phyloP scores from a whole-genome alignment of 2,797 vertebrate genomes.

The Gallinago stenura region DNA sequence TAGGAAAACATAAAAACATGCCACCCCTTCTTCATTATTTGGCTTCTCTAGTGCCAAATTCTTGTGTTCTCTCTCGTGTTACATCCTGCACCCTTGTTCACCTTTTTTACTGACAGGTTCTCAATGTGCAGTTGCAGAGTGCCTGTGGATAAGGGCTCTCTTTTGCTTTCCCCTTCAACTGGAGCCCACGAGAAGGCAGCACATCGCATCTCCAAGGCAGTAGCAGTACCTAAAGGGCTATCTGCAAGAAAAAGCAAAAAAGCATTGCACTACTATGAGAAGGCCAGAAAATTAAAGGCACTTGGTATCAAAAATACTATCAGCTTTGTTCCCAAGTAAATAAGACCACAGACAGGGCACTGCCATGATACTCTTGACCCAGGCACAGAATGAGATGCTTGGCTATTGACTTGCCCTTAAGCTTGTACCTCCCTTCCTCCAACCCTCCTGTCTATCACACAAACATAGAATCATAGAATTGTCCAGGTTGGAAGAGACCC shows the following conservation, averaged over 20 bases:
- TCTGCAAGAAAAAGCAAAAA: constrained; percentile 74
- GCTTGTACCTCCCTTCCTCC: not conserved
- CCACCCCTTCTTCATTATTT: not conserved
- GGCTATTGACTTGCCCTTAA: not conserved
- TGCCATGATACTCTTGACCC: not conserved
- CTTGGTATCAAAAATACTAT: not conserved
- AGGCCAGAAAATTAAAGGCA: not conserved
- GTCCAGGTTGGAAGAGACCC: no score
- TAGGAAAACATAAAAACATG: not conserved
- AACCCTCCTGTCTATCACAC: not conserved
- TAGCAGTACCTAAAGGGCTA: constrained; percentile 77
- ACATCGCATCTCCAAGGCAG: constrained; percentile 81
- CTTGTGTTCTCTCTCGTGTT: not conserved
- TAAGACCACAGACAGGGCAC: not conserved
- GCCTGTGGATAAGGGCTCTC: constrained; percentile 13
- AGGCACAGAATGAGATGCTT: not conserved
- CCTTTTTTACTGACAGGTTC: constrained; percentile 86
- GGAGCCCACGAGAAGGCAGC: constrained; percentile 90
- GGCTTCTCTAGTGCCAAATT: not conserved
- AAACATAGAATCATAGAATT: not conserved
- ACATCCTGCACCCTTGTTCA: constrained; percentile 40
- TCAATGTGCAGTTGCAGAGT: constrained; percentile 83
- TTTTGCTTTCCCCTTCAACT: constrained; percentile 16
- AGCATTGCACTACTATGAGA: not conserved
- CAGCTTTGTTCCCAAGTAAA: not conserved